Evolutionary conservation across 2,888 invertebrate species (phyloP), one percentile per base, ranked within the genome.

Genomic region (Candidula unifasciata): DNA sequence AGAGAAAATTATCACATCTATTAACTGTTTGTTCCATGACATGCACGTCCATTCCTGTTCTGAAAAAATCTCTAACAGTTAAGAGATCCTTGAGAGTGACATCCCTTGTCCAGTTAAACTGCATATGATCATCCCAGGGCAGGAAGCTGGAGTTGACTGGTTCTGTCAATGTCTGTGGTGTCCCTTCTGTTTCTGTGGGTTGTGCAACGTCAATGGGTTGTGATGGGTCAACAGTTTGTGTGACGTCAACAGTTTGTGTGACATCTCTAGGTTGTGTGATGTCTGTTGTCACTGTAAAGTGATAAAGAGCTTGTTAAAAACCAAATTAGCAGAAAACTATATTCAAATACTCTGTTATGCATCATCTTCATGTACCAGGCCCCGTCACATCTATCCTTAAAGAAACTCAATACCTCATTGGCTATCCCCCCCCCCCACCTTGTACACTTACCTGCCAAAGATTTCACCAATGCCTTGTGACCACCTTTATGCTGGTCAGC

Each of bases 1-100:
- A 44, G 13, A 44, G 13, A 6, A 44, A 44, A 44, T 44, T 44
- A 44, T 44, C 44, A 44, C 18, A 79, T 33, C 21, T 30, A 82
- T 89, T 81, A 87, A 93, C 93, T 92, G 92, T 89, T 88, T 92
- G 91, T 82, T 93, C 93, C 30, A 93, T 86, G 13, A 93, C 89
- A 54, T 88, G 87, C 60, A 93, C 88, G 30, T 91, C 89, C 91
- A 93, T 92, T 78, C 92, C 93, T 79, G 91, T 87, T 68, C 89
- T 91, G 77, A 93, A 89, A 88, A 93, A 93, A 84, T 93, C 90
- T 73, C 93, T 85, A 35, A 93, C 88, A 8, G 87, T 85, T 1
- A 91, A 86, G 27, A 93, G 90, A 84, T 93, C 91, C 86, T 92
- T 92, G 21, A 92, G 68, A 3, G 88, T 83, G 30, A 92, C 88